Evolutionary conservation across 2,888 invertebrate species (phyloP).

Genomic region (Microctonus brassicae): DNA sequence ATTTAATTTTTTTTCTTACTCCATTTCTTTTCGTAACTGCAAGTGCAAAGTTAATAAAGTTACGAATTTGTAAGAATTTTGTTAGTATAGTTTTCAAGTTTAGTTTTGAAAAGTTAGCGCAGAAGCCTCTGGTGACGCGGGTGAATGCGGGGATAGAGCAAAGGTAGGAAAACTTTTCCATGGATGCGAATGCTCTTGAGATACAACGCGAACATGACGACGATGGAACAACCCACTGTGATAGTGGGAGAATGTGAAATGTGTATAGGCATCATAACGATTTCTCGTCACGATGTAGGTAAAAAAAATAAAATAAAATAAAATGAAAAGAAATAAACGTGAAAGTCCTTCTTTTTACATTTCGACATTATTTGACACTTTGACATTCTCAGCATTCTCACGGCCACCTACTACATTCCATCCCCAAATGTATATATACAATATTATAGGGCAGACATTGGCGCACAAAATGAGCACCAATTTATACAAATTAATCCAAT

Average conservation of each 20-base stretch:
- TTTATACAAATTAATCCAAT: not conserved
- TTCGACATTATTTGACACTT: not conserved
- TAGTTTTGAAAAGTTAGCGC: conserved; percentile 43
- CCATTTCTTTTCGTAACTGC: not conserved
- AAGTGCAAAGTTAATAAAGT: conserved; percentile 36
- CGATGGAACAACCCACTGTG: not conserved
- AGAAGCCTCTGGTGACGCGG: conserved; percentile 38
- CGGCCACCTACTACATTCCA: not conserved
- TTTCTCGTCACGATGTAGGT: not conserved
- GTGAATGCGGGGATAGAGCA: not conserved
- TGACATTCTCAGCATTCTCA: not conserved
- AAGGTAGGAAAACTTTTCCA: not conserved
- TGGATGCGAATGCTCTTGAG: conserved; percentile 3
- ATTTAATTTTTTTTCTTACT: not conserved
- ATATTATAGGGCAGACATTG: not conserved
- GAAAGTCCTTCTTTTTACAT: conserved; percentile 15
- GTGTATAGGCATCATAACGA: not conserved
- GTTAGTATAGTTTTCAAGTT: conserved; percentile 18
- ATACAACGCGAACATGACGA: not conserved
- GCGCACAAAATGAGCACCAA: not conserved
- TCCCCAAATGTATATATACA: not conserved
- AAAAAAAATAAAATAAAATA: not conserved
- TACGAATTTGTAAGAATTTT: conserved; percentile 57
- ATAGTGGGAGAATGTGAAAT: not conserved
- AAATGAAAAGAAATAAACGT: conserved; percentile 6